Percentiles rank a stretch among this genome's conserved stretches.
Conservation (phyloP, 2,888 invertebrate genomes). For the Argyra leucocephala region DNA sequence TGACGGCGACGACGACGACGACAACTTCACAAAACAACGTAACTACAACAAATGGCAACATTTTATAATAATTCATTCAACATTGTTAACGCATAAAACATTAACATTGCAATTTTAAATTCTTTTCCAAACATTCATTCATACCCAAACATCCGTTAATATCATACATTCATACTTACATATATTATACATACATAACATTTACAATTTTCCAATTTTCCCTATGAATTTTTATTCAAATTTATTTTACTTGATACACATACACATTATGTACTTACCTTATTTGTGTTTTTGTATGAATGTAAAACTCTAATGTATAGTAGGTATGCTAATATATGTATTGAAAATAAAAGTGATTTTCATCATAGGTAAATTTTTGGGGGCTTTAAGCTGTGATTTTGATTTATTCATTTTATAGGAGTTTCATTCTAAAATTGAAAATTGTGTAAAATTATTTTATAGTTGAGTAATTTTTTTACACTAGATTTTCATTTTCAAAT, state of each 20-base stretch:
- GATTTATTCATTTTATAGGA: not conserved
- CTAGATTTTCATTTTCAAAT: not conserved
- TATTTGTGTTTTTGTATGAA: constrained; percentile 9
- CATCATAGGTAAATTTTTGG: not conserved
- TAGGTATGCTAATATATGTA: not conserved
- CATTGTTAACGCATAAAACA: constrained; percentile 19
- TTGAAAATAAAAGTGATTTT: not conserved
- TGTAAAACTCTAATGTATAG: constrained; percentile 1
- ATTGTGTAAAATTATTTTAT: constrained; percentile 6
- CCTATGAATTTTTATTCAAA: no score
- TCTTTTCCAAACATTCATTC: no score
- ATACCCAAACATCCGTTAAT: not conserved
- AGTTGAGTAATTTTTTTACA: constrained; percentile 2
- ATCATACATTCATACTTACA: not conserved
- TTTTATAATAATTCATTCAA: constrained; percentile 19
- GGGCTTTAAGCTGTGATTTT: no score
- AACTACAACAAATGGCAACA: constrained; percentile 4
- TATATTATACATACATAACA: not conserved
- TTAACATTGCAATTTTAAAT: no score
- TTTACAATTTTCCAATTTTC: no score
- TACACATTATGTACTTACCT: no score
- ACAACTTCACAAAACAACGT: constrained; percentile 11
- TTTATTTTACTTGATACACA: no score
- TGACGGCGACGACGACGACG: constrained; percentile 4
- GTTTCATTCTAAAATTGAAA: not conserved